phyloP scores from a whole-genome alignment of 1,140 invertebrate species.

The Lanistes nyassanus region DNA sequence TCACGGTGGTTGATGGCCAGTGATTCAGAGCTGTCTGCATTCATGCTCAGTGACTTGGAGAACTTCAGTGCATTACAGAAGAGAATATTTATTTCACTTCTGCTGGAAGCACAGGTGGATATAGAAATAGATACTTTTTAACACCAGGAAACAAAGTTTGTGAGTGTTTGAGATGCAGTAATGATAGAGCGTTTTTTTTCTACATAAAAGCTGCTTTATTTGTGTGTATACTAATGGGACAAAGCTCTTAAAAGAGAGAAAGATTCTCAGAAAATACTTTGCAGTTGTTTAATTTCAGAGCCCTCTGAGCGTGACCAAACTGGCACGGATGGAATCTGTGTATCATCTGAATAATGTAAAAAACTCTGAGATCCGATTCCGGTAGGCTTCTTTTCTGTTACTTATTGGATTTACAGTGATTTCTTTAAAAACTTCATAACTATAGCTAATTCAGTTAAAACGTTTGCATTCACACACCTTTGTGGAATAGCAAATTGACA shows the following conservation, averaged over 20 bases:
- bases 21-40: constrained; percentile 63
- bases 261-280: too few relatives aligned
- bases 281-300: constrained; percentile 59
- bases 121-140: too few relatives aligned
- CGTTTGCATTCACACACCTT: too few relatives aligned
- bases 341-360: constrained; percentile 77
- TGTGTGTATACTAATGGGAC: too few relatives aligned
- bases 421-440: not conserved
- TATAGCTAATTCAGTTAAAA: too few relatives aligned
- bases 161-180: too few relatives aligned
- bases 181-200: too few relatives aligned
- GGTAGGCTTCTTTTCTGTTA: constrained; percentile 54
- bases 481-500: too few relatives aligned
- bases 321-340: constrained; percentile 74
- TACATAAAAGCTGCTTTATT: too few relatives aligned
- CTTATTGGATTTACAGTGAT: not conserved
- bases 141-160: too few relatives aligned
- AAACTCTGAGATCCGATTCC: constrained; percentile 82
- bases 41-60: constrained; percentile 69
- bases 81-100: constrained; percentile 78
- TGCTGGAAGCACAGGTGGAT: constrained; percentile 69
- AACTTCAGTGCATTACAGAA: constrained; percentile 76
- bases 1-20: constrained; percentile 71
- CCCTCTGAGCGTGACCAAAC: constrained; percentile 70
- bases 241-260: too few relatives aligned